Base-by-base conservation (phyloP, 2,797 vertebrate genomes). In the Nyctalus aviator region DNA sequence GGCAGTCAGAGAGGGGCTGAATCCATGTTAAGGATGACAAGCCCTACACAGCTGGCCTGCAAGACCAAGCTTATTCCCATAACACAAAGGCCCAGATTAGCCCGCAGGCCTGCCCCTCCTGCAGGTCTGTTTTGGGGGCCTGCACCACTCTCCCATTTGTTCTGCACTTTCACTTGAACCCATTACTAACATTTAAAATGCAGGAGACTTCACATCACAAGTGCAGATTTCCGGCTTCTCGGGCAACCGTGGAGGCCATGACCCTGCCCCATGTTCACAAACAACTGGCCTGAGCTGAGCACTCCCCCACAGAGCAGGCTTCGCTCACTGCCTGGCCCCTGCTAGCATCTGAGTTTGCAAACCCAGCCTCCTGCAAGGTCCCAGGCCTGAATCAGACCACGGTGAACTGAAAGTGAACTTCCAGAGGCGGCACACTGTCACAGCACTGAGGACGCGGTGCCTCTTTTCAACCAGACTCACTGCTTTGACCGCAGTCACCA, bases 151-250 rank as follows among this genome's bases (percentile, higher is more conserved):
- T 57, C 62, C 57, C 32, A 15, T 83, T 66, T 90, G 48, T 64
- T 73, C 81, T 50, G 53, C 7, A 11, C 14, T 76, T 92, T 68
- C 25, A 81, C 53, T 72, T 62, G 46, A 94, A 84, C 37, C 73
- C 30, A 57, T 64, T 73, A 59, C 41, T 66, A 76, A 84, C 25
- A 64, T 62, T 84, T 53, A 83, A 86, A 77, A 64, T n/a, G 71
- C 27, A 44, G 53, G 48, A n/a, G 41, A 59, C 30, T 73, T 78
- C 30, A 21, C 37, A 90, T 6, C 17, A 88, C 59, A 86, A 37
- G 84, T 14, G 8, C 62, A 88, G 81, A 75, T 88, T 41, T 85
- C 50, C 30, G 35, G 62, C 35, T 88, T 84, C 86, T 55, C 87
- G 18, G 46, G 23, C 6, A 48, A 78, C 41, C 53, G 2, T 3